A percentile compares a stretch with the other conserved stretches of the same genome.
Conservation (phyloP, 1,140 invertebrate genomes). For the Euborellia annulipes region DNA sequence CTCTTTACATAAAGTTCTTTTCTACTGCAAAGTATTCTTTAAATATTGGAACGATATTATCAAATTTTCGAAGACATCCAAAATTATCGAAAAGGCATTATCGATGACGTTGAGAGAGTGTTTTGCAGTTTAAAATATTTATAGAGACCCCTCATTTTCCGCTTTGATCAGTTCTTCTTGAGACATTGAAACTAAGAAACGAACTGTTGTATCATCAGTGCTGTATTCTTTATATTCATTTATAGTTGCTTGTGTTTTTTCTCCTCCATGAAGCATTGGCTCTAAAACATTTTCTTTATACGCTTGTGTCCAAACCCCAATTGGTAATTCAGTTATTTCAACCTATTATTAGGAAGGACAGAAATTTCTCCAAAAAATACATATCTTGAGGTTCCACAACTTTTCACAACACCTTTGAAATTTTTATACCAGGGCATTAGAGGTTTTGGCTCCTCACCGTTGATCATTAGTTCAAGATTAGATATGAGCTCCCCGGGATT, state of each 20-base stretch:
- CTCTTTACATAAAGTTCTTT: conserved; percentile 70
- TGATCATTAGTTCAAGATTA: conserved; percentile 71
- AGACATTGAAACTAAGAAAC: conserved; percentile 71
- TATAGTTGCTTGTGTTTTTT: conserved; percentile 58
- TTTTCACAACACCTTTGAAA: conserved; percentile 71
- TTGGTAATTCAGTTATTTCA: conserved; percentile 93
- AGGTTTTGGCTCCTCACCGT: conserved; percentile 54
- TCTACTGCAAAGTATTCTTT: conserved; percentile 74
- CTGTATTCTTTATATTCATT: conserved; percentile 86
- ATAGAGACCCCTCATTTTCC: conserved; percentile 77
- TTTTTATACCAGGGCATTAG: conserved; percentile 91
- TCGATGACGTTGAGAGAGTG: conserved; percentile 61
- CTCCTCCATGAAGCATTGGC: conserved; percentile 65
- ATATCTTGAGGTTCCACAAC: conserved; percentile 57
- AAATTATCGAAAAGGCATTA: conserved; percentile 86
- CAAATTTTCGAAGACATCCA: conserved; percentile 67
- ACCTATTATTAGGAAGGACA: conserved; percentile 65
- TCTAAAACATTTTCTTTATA: conserved; percentile 95
- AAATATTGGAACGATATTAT: conserved; percentile 66
- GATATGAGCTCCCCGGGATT: conserved; percentile 84
- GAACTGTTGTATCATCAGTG: conserved; percentile 86
- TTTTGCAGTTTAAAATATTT: conserved; percentile 89
- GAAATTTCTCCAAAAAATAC: conserved; percentile 72
- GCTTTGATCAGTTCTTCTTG: conserved; percentile 61
- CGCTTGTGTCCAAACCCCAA: conserved; percentile 86